Base-by-base conservation (phyloP, 2,888 invertebrate species). In the Lasioglossum leucozonium region DNA sequence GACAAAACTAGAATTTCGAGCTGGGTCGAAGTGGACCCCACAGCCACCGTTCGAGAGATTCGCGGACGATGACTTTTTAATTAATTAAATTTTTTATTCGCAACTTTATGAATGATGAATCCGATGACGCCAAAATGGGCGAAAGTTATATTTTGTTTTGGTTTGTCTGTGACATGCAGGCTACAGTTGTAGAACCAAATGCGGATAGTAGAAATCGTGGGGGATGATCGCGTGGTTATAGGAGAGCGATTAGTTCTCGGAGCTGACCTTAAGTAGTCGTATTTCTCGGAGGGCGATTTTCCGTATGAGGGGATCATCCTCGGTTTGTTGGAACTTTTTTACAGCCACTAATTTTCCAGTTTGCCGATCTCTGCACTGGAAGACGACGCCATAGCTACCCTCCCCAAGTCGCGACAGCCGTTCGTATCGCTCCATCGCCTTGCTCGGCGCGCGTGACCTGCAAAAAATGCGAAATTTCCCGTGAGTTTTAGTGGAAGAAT, bases 281-380 rank as follows among this genome's bases (percentile, higher is more conserved):
- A 99, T 99, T 96, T 99, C 99, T 90, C 99, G 95, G 77, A 99
- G 96, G 1, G 99, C 99, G 89, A 99, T 99, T 96, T 99, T 99
- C 92, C 99, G 96, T 90, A 99, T 99, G 72, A 99, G 97, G 13
- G 99, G 99, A 95, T 99, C 99, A 94, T 99, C 99, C 95, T 99
- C 99, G 82, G 98, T 98, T 95, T 99, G 99, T 18, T 99, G 98
- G 95, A 99, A 99, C 95, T 99, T 98, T 95, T 99, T 99, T 87
- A 99, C 98, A 67, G 99, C 99, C 67, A 99, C 99, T 83, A 99
- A 96, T 94, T 98, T 98, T 30, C 99, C 98, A 2, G 98, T 98
- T 93, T 99, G 99, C 84, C 98, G 96, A 95, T 99, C 99, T 81
- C 98, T 97, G 95, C 99, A 99, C 95, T 99, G 99, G 96, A 99